A percentile compares a stretch with the other conserved stretches of the same genome.
Conservation (phyloP, 1,140 invertebrate species). For the Lamellibrachia luymesi region DNA sequence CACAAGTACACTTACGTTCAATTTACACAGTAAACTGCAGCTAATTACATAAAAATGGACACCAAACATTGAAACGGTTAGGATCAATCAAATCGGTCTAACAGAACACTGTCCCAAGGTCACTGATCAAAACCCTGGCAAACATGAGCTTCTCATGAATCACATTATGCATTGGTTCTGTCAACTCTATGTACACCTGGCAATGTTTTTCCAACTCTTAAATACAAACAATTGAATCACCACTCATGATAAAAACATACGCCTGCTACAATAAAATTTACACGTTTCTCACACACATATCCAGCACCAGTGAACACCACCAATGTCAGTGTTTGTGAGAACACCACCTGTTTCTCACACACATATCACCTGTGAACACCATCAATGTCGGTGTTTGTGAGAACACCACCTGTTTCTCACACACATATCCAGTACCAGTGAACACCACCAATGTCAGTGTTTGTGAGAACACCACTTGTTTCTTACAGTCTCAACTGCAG, state of each 20-base stretch:
- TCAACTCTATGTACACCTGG: background rate
- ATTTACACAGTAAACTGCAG: background rate
- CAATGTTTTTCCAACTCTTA: background rate
- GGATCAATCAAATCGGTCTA: background rate
- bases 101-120: background rate
- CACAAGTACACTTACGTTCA: background rate
- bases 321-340: too few relatives aligned
- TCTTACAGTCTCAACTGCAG: background rate
- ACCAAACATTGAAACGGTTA: background rate
- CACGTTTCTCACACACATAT: background rate
- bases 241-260: background rate
- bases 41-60: background rate
- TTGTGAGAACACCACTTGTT: too few relatives aligned
- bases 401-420: background rate
- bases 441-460: background rate
- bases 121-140: background rate
- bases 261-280: background rate
- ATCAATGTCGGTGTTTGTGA: too few relatives aligned
- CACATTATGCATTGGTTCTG: background rate
- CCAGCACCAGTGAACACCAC: background rate
- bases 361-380: too few relatives aligned
- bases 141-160: background rate
- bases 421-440: background rate
- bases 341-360: too few relatives aligned
- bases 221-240: background rate